Conservation (phyloP, 2,888 invertebrate species). For the Leptogaster cylindrica region DNA sequence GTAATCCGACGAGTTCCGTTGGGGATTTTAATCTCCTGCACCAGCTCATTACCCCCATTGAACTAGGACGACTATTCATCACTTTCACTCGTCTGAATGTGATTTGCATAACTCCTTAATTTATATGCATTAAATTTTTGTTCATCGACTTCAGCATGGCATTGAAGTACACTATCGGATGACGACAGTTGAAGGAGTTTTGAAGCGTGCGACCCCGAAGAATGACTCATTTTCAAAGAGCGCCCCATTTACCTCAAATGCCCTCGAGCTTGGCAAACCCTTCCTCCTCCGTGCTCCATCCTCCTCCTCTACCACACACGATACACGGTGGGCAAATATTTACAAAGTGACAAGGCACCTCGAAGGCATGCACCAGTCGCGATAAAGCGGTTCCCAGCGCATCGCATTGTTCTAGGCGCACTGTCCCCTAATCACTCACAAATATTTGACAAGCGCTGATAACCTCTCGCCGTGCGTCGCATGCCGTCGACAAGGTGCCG, state of each 20-base stretch:
- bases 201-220: neutral
- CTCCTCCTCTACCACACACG: neutral
- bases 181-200: neutral
- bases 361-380: neutral
- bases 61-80: too few relatives aligned
- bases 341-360: neutral
- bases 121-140: neutral
- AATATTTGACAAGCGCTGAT: constrained; percentile 40
- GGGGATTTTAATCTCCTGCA: too few relatives aligned
- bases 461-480: constrained; percentile 32
- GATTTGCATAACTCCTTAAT: neutral
- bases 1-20: too few relatives aligned
- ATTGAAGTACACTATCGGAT: neutral
- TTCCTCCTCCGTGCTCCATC: neutral
- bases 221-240: neutral
- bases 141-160: neutral
- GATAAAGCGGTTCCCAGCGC: neutral
- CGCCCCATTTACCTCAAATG: neutral
- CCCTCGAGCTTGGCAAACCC: neutral
- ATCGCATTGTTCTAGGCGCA: constrained; percentile 1
- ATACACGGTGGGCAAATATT: neutral
- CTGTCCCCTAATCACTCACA: constrained; percentile 17
- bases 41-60: too few relatives aligned
- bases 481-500: neutral
- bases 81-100: too few relatives aligned